Evolutionary conservation across 2,797 vertebrate genomes (phyloP).

Genomic region (Avahi laniger): DNA sequence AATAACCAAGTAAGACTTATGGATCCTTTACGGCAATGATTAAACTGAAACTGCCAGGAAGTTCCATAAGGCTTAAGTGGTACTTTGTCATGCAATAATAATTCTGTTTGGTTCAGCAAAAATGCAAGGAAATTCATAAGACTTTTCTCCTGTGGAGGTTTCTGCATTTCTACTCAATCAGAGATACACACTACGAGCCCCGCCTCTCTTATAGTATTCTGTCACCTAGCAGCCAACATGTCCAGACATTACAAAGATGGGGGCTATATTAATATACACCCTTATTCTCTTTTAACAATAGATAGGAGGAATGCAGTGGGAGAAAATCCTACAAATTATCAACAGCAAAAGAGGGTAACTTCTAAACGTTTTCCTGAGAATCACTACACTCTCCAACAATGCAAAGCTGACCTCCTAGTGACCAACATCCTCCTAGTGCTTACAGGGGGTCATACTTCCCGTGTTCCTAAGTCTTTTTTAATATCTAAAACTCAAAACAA

Average conservation of each 20-base stretch:
- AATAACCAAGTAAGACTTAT: constrained; percentile 19
- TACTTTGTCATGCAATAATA: constrained; percentile 64
- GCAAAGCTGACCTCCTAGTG: not conserved
- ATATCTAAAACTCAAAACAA: not conserved
- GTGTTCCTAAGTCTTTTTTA: not conserved
- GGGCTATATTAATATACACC: constrained; percentile 1
- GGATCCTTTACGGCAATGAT: constrained; percentile 54
- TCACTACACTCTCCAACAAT: not conserved
- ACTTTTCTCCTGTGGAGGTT: not conserved
- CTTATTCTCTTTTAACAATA: constrained; percentile 6
- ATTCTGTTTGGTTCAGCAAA: constrained; percentile 72
- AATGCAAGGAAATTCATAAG: constrained; percentile 45
- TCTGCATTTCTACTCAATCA: constrained; percentile 59
- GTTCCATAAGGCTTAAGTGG: constrained; percentile 64
- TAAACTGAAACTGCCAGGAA: constrained; percentile 59
- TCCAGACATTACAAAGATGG: constrained; percentile 43
- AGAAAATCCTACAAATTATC: not conserved
- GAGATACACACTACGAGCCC: not conserved
- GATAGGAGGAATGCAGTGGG: not conserved
- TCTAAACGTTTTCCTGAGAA: constrained; percentile 54
- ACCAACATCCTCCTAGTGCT: not conserved
- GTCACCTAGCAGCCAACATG: constrained; percentile 73
- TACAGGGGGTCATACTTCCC: not conserved
- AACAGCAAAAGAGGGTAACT: not conserved
- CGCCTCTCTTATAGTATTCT: not conserved